These are phyloP conservation scores for Merodon equestris DNA, from an alignment of 2,888 invertebrate genomes.

Conservation along the genomic window DNA sequence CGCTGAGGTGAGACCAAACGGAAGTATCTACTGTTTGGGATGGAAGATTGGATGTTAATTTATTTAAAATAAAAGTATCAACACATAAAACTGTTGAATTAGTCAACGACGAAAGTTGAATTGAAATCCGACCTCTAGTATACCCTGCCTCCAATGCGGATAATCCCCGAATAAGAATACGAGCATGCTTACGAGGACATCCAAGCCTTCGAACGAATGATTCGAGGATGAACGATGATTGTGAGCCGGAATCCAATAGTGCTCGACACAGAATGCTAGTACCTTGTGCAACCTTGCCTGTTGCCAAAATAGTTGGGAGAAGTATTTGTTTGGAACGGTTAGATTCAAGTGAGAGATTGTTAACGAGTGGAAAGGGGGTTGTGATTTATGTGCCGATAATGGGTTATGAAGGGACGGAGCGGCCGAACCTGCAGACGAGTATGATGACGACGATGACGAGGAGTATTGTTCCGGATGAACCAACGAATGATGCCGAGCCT, in stretches of 20 bases:
- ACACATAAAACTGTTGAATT: not conserved
- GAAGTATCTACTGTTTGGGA: not conserved
- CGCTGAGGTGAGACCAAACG: not conserved
- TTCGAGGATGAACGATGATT: slow-evolving; percentile 12
- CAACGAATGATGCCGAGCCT: slow-evolving; percentile 26
- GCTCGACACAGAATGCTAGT: not conserved
- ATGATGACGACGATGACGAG: not conserved
- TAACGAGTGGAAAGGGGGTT: no score
- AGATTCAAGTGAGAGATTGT: not conserved
- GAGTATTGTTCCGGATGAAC: slow-evolving; percentile 14
- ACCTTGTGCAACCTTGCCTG: not conserved
- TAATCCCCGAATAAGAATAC: slow-evolving; percentile 6
- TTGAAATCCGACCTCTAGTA: slow-evolving; percentile 7
- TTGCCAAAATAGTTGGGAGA: slow-evolving; percentile 20
- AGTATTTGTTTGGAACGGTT: slow-evolving; percentile 17
- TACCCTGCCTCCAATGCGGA: slow-evolving; percentile 10
- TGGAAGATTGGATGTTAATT: slow-evolving; percentile 1
- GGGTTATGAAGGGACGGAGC: not conserved
- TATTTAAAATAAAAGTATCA: not conserved
- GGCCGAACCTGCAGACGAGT: not conserved
- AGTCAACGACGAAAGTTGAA: not conserved
- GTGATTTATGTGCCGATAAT: no score
- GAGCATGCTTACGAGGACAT: slow-evolving; percentile 2
- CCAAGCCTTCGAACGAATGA: slow-evolving; percentile 15
- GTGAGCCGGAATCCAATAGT: slow-evolving; percentile 17